Evolutionary conservation across 53 echinoderm and acorn worm genomes (phyloP).

Genomic region (Henricia sp.): DNA sequence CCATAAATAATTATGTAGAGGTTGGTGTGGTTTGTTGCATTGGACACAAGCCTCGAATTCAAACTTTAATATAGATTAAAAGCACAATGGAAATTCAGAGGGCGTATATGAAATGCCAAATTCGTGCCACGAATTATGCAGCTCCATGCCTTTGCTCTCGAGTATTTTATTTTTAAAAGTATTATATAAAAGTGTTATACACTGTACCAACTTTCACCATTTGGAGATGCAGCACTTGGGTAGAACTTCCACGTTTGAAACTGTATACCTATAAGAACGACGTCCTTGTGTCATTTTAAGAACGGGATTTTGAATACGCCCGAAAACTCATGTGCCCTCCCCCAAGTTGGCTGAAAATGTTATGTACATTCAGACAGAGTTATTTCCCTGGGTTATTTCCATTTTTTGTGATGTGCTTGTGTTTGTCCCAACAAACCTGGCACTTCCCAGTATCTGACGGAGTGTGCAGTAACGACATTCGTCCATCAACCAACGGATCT

Average conservation of each 20-base stretch:
- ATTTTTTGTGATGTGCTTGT: neutral
- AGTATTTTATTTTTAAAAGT: no score
- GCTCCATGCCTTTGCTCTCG: no score
- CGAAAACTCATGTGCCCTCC: neutral
- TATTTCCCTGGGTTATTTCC: neutral
- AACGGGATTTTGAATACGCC: no score
- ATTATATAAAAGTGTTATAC: neutral
- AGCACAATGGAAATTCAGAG: no score
- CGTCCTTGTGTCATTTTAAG: neutral
- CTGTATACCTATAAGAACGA: no score
- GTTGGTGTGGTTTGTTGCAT: neutral
- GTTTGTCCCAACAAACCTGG: no score
- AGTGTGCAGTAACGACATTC: constrained; percentile 31
- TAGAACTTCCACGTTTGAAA: no score
- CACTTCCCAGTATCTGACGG: constrained; percentile 5
- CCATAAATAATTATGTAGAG: neutral
- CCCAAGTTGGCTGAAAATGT: neutral
- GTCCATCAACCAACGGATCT: constrained; percentile 22
- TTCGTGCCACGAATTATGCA: no score
- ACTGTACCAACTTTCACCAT: neutral
- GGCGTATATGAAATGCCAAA: neutral
- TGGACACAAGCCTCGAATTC: no score
- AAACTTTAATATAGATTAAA: no score
- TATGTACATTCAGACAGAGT: neutral
- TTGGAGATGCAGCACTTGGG: neutral